A percentile compares a stretch with the other conserved stretches of the same genome.
phyloP scores from a whole-genome alignment of 1,140 invertebrate genomes.

The Drosophila funebris region DNA sequence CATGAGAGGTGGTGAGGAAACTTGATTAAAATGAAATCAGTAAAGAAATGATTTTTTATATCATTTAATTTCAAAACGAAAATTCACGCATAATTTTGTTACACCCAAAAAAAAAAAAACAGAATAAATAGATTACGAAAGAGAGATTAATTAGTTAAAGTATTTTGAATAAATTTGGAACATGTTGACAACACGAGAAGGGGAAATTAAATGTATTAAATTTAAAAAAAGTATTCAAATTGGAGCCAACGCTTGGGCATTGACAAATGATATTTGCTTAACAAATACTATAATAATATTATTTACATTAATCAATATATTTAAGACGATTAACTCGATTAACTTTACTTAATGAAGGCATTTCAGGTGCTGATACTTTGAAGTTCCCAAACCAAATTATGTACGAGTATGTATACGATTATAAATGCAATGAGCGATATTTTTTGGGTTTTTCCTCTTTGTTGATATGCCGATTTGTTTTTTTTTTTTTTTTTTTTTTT shows the following conservation, averaged over 20 bases:
- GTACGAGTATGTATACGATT: constrained; percentile 47
- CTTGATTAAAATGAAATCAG: constrained; percentile 24
- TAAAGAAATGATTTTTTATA: constrained; percentile 18
- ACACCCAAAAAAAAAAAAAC: constrained; percentile 70
- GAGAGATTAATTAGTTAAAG: constrained; percentile 19
- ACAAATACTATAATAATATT: constrained; percentile 30
- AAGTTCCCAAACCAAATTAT: constrained; percentile 76
- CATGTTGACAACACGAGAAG: constrained; percentile 41
- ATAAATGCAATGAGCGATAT: constrained; percentile 58
- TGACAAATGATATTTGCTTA: constrained; percentile 47
- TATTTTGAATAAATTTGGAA: constrained; percentile 28
- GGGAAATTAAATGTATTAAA: constrained; percentile 29
- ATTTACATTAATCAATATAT: constrained; percentile 61
- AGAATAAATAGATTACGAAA: constrained; percentile 17
- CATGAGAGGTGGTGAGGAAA: constrained; percentile 18
- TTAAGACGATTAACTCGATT: constrained; percentile 17
- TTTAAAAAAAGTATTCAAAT: constrained; percentile 36
- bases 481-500: background rate
- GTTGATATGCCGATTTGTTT: constrained; percentile 27
- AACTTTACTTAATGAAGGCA: constrained; percentile 34
- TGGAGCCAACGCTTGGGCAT: background rate
- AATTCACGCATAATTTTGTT: constrained; percentile 74
- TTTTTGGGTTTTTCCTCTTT: constrained; percentile 2
- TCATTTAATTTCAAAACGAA: constrained; percentile 20
- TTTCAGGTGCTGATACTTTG: constrained; percentile 51